These are phyloP conservation scores for Idris sp. DNA, from an alignment of 1,140 invertebrate genomes.

Conservation along the genomic window DNA sequence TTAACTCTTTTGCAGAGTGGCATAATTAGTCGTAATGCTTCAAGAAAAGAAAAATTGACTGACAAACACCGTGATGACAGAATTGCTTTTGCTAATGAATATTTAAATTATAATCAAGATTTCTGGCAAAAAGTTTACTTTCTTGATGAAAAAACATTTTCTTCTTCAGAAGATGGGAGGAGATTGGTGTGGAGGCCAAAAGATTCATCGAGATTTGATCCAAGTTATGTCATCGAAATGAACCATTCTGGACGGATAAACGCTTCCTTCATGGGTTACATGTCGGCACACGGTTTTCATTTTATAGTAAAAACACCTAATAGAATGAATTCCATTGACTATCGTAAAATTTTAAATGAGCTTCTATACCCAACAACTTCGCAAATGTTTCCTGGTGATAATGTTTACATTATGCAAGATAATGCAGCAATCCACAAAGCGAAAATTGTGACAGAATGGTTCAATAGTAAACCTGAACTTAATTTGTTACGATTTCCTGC, in stretches of 20 bases:
- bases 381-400: conserved; percentile 1
- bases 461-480: neutral
- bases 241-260: conserved; percentile 7
- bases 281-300: conserved; percentile 1
- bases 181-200: conserved; percentile 1
- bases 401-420: conserved; percentile 5
- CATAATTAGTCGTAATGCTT: no score
- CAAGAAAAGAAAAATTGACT: no score
- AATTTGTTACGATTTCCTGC: neutral
- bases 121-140: no score
- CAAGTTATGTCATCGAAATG: conserved; percentile 1
- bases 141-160: conserved; percentile 13
- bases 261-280: neutral
- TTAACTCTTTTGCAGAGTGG: no score
- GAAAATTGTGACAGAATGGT: conserved; percentile 2
- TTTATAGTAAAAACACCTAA: neutral
- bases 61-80: no score
- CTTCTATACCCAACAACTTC: neutral
- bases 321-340: conserved; percentile 1
- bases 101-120: no score
- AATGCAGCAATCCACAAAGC: conserved; percentile 5
- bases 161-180: conserved; percentile 7
- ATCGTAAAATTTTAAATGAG: neutral
- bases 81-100: no score
- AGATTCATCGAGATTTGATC: neutral